Conservation (phyloP, 2,113 vertebrate species). For the Cebus imitator region DNA sequence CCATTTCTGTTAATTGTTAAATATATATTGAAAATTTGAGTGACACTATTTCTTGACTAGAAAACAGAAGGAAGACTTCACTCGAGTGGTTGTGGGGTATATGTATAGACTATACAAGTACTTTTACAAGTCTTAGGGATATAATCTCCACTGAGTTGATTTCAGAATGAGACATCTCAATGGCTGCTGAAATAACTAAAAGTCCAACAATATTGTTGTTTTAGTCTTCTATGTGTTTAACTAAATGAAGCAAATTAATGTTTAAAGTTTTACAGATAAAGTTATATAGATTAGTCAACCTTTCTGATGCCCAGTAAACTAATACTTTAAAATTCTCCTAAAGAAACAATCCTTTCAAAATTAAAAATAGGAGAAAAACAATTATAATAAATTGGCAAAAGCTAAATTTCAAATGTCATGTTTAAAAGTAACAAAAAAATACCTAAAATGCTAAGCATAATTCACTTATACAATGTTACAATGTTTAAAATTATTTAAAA, state of each 20-base stretch:
- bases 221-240: neutral
- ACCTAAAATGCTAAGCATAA: neutral
- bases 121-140: neutral
- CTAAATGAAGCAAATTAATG: conserved; percentile 20
- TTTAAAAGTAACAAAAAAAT: conserved; percentile 28
- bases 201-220: neutral
- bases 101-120: neutral
- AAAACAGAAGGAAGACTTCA: neutral
- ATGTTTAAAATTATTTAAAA: conserved; percentile 11
- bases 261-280: neutral
- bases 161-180: conserved; percentile 26
- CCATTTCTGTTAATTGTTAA: conserved; percentile 19
- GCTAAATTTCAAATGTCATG: neutral
- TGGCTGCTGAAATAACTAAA: neutral
- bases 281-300: neutral
- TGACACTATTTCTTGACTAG: neutral
- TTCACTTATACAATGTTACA: neutral
- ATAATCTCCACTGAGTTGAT: neutral
- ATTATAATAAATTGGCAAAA: conserved; percentile 39
- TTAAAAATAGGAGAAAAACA: neutral
- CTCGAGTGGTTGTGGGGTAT: neutral
- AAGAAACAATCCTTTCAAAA: conserved; percentile 24
- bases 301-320: neutral
- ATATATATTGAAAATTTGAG: neutral
- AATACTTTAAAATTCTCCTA: conserved; percentile 3